A percentile compares a stretch with the other conserved stretches of the same genome.
Evolutionary conservation across 2,888 invertebrate species (phyloP).

Genomic region (Drosophila bunnanda): DNA sequence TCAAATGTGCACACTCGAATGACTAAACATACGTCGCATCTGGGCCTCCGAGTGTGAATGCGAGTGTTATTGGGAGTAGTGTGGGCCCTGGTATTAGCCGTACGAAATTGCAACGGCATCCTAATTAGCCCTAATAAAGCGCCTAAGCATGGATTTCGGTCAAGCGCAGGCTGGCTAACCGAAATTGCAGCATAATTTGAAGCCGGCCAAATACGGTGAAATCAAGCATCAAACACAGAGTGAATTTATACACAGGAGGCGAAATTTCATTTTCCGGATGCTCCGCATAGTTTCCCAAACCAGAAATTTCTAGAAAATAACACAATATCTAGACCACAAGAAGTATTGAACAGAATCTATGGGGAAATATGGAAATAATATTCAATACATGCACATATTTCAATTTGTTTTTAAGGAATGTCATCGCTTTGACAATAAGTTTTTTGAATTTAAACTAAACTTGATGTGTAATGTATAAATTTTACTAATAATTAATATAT

Average conservation of each 20-base stretch:
- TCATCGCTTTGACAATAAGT: too few relatives aligned
- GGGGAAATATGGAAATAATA: background rate
- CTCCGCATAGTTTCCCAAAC: background rate
- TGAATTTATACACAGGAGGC: slow-evolving; percentile 5
- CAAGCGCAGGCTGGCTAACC: slow-evolving; percentile 43
- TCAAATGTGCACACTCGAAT: slow-evolving; percentile 80
- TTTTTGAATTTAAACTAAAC: too few relatives aligned
- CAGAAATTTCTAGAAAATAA: background rate
- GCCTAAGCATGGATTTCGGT: slow-evolving; percentile 60
- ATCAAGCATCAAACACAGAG: slow-evolving; percentile 32
- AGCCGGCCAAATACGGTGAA: slow-evolving; percentile 25
- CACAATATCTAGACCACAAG: background rate
- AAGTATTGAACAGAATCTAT: background rate
- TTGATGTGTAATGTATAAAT: too few relatives aligned
- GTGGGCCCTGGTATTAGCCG: slow-evolving; percentile 17
- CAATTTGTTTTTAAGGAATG: too few relatives aligned
- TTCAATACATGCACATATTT: background rate
- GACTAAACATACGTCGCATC: slow-evolving; percentile 57
- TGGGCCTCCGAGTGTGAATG: slow-evolving; percentile 25
- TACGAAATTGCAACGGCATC: slow-evolving; percentile 44
- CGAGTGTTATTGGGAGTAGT: slow-evolving; percentile 11
- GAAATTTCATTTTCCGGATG: background rate
- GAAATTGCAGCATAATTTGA: slow-evolving; percentile 50
- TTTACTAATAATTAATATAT: background rate
- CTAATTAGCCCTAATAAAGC: slow-evolving; percentile 77